Conservation (phyloP, 2,113 vertebrate genomes). For the Loxodonta africana region DNA sequence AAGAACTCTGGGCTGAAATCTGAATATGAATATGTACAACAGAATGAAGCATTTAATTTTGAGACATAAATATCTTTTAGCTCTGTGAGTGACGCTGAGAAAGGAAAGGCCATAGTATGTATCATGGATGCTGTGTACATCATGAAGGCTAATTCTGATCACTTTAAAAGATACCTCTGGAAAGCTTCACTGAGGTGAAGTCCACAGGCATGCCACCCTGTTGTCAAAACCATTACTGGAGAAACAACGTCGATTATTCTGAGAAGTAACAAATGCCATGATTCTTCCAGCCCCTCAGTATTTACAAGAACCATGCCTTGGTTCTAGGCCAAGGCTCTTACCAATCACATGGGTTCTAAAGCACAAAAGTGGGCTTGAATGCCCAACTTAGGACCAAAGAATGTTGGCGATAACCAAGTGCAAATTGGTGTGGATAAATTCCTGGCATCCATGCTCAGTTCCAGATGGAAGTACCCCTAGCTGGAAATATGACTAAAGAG, state of each 20-base stretch:
- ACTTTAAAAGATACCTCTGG: neutral
- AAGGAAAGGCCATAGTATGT: neutral
- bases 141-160: neutral
- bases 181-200: neutral
- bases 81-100: neutral
- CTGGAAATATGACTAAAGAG: conserved; percentile 42
- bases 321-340: neutral
- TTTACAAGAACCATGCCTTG: neutral
- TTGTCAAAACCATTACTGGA: neutral
- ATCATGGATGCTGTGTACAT: neutral
- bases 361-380: neutral
- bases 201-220: rapidly evolving
- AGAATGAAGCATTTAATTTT: neutral
- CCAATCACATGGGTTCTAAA: neutral
- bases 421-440: conserved; percentile 45
- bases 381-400: conserved; percentile 14
- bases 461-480: conserved; percentile 21
- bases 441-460: neutral
- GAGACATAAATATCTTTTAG: neutral
- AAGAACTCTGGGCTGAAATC: neutral
- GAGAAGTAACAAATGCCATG: neutral
- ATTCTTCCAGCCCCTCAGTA: neutral
- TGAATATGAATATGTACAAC: no score
- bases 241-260: neutral
- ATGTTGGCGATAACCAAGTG: conserved; percentile 37